Base-by-base conservation (phyloP, 2,113 vertebrate genomes). In the Gymnogyps californianus region DNA sequence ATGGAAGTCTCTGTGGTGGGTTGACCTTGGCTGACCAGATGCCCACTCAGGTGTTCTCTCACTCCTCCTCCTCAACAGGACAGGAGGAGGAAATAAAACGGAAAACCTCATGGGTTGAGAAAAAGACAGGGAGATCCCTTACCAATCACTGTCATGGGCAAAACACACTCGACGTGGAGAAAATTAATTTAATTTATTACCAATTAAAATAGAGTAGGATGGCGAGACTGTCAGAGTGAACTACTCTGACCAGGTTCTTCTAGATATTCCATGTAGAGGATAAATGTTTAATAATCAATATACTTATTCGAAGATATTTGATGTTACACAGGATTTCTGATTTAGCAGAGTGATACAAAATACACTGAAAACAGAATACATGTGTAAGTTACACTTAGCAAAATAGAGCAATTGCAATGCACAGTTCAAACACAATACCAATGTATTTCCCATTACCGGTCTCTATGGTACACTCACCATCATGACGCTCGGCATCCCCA, bases 401-500 rank as follows among this genome's bases (percentile, higher is more conserved):
- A 75, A 87, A 65, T 40, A 40, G 4, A 83, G 11, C 15, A 40
- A 36, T 11, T 55, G 2, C 28, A 89, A 46, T 7, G 17, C 5
- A 40, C 10, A 31, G 10, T 31, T 87, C 24, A 55, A 70, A 29
- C 17, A 29, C 44, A 49, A 29, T 8, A 44, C 7, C 16, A 13
- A 24, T 22, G 6, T 40, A 5, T 55, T 75, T 70, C 21, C 25
- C 10, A 7, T 22, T 79, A 21, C 10, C 1, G 3, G 7, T 36
- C 16, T 79, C n/a, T 44, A 22, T 13, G 24, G 11, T 54, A 13
- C 32, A 22, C n/a, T 64, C 26, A 28, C 15, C 4, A 0, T 44
- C 9, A 32, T 0, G 3, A 21, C 1, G 4, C 18, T 65, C 49
- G 20, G 6, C 7, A 4, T 26, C 29, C 10, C n/a, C 18, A 44